These are phyloP conservation scores for Anser brachyrhynchus DNA, from an alignment of 2,113 vertebrate genomes.

Conservation along the genomic window DNA sequence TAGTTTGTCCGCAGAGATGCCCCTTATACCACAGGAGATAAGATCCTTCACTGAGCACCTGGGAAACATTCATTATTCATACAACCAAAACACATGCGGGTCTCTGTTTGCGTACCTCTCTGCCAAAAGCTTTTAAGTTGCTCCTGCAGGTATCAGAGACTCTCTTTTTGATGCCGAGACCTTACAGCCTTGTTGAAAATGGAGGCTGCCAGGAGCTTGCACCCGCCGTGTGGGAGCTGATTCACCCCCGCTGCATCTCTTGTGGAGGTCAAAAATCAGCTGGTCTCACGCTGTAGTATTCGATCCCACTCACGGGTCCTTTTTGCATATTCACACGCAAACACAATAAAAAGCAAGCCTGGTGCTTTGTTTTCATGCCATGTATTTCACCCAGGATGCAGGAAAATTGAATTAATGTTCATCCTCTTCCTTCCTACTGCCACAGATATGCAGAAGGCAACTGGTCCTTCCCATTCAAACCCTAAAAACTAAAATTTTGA, in stretches of 20 bases:
- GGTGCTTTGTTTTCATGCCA: not conserved
- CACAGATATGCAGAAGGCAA: not conserved
- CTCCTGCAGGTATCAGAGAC: not conserved
- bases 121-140: not conserved
- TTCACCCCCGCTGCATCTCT: not conserved
- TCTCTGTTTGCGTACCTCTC: not conserved
- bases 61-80: conserved; percentile 10
- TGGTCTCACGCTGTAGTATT: not conserved
- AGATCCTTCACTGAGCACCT: not conserved
- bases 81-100: not conserved
- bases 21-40: not conserved
- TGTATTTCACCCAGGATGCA: not conserved
- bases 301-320: not conserved
- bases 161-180: not conserved
- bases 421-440: not conserved
- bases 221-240: not conserved
- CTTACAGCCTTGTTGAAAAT: not conserved
- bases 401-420: not conserved
- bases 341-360: not conserved
- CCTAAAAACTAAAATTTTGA: not conserved
- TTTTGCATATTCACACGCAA: not conserved
- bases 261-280: not conserved
- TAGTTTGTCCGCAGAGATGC: not conserved
- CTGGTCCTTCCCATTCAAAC: not conserved
- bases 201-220: not conserved